These are phyloP conservation scores for Teleogryllus occipitalis DNA, from an alignment of 1,140 invertebrate species.

Conservation along the genomic window DNA sequence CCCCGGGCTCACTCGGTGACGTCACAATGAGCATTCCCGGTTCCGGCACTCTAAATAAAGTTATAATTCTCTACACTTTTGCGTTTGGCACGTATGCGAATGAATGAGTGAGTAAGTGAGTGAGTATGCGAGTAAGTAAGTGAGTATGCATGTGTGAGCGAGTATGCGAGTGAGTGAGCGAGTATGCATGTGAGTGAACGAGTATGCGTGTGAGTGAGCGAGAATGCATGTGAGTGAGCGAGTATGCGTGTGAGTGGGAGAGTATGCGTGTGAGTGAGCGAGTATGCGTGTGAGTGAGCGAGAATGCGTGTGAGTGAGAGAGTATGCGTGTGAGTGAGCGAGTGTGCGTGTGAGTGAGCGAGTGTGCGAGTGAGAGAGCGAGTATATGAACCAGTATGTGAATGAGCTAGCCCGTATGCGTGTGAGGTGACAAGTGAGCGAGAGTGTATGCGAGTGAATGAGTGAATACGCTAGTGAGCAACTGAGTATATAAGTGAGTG, in stretches of 20 bases:
- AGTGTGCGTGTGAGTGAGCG: background rate
- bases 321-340: background rate
- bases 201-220: background rate
- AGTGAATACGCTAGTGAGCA: background rate
- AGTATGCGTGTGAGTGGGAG: background rate
- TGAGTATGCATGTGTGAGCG: background rate
- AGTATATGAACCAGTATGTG: background rate
- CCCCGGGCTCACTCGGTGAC: too few species aligned
- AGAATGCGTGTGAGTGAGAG: background rate
- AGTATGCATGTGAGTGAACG: background rate
- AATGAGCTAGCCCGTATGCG: background rate
- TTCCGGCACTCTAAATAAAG: too few species aligned
- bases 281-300: background rate
- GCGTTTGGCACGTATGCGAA: background rate
- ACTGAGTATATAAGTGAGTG: background rate
- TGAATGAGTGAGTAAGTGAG: background rate
- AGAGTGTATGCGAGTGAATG: background rate
- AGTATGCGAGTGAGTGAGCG: background rate
- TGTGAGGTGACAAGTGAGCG: background rate
- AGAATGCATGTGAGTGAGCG: background rate
- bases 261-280: background rate
- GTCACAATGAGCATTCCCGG: too few species aligned
- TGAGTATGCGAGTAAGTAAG: background rate
- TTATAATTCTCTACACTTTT: too few species aligned
- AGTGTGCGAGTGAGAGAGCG: background rate